Evolutionary conservation across 2,888 invertebrate species (phyloP).

Genomic region (Tricholauxania praeusta): DNA sequence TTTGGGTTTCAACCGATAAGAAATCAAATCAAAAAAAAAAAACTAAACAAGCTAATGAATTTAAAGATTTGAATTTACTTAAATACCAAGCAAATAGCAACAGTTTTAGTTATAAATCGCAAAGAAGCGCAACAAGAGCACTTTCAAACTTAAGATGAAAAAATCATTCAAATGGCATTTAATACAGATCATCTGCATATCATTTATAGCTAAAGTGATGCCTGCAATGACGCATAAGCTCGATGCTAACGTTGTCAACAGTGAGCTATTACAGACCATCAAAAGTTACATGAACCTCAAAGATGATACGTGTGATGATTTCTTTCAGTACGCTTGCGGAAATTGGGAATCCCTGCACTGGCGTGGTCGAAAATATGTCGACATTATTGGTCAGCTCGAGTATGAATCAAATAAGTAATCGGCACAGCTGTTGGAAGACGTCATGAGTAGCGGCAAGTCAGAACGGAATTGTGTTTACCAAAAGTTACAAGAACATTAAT

Average conservation of each 20-base stretch:
- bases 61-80: too few relatives aligned
- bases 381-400: slow-evolving; percentile 45
- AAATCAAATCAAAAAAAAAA: too few relatives aligned
- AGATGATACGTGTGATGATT: slow-evolving; percentile 48
- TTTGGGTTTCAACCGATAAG: too few relatives aligned
- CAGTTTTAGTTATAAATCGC: too few relatives aligned
- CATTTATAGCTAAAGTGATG: too few relatives aligned
- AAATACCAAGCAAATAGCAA: too few relatives aligned
- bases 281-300: slow-evolving; percentile 42
- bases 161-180: too few relatives aligned
- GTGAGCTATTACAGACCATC: slow-evolving; percentile 38
- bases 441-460: slow-evolving; percentile 24
- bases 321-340: slow-evolving; percentile 51
- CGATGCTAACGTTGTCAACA: slow-evolving; percentile 12
- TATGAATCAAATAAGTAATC: slow-evolving; percentile 38
- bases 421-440: slow-evolving; percentile 35
- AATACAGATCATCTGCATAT: too few relatives aligned
- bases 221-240: too few relatives aligned
- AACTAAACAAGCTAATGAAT: too few relatives aligned
- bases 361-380: slow-evolving; percentile 38
- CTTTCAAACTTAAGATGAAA: too few relatives aligned
- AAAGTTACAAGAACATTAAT: slow-evolving; percentile 44
- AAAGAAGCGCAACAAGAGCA: too few relatives aligned
- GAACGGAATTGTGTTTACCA: slow-evolving; percentile 41
- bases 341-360: slow-evolving; percentile 47